Percentiles rank a stretch among this genome's conserved stretches.
Conservation (phyloP, 2,888 invertebrate species). For the Spilosoma lubricipeda region DNA sequence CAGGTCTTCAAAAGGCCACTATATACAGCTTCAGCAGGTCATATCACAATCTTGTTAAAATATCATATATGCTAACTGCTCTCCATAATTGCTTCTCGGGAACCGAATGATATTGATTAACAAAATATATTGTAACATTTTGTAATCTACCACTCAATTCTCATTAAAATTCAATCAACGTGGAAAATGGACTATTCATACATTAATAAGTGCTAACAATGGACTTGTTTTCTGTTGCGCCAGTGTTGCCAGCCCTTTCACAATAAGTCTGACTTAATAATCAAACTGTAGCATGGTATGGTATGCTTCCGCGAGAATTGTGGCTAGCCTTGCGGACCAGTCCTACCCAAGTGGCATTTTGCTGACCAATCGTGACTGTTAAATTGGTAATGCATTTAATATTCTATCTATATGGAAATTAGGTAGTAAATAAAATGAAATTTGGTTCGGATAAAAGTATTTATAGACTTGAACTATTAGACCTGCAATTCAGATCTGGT, state of each 20-base stretch:
- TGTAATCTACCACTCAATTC: not conserved
- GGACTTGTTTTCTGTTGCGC: constrained; percentile 21
- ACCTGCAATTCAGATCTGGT: not conserved
- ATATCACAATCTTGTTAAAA: not conserved
- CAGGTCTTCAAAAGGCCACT: too few species aligned
- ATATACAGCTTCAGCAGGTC: not conserved
- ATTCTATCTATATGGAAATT: constrained; percentile 25
- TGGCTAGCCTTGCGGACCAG: constrained; percentile 43
- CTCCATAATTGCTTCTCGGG: not conserved
- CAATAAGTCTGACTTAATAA: constrained; percentile 36
- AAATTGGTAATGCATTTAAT: constrained; percentile 34
- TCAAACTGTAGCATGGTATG: constrained; percentile 39
- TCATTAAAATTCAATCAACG: constrained; percentile 22
- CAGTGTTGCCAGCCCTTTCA: constrained; percentile 33
- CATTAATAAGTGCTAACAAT: constrained; percentile 30
- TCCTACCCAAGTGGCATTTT: constrained; percentile 41
- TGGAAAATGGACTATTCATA: constrained; percentile 3
- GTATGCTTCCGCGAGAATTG: constrained; percentile 49
- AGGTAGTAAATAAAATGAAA: constrained; percentile 17
- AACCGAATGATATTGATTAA: not conserved
- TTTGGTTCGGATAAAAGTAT: not conserved
- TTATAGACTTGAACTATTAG: not conserved
- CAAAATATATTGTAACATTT: not conserved
- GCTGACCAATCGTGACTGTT: constrained; percentile 41
- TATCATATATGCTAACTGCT: not conserved